Conservation (phyloP, 2,113 vertebrate species). For the Amphilophus citrinellus region DNA sequence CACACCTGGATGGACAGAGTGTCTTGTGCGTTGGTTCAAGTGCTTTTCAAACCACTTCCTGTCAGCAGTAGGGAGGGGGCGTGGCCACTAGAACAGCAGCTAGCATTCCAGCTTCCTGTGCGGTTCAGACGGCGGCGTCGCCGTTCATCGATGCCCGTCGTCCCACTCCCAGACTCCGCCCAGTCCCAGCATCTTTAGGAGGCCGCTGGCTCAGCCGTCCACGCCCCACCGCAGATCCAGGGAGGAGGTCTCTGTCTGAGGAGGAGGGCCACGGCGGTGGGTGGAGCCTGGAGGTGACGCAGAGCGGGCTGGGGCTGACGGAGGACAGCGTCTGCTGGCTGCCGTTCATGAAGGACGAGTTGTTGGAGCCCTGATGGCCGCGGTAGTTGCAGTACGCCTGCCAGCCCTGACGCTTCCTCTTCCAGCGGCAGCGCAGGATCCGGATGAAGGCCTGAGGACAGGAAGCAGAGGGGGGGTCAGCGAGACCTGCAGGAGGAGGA, state of each 20-base stretch:
- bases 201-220: not conserved
- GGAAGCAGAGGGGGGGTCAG: not conserved
- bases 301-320: constrained; percentile 43
- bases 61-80: not conserved
- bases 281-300: constrained; percentile 30
- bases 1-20: not conserved
- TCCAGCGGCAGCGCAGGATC: constrained; percentile 70
- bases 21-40: not conserved
- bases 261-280: constrained; percentile 9
- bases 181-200: not conserved
- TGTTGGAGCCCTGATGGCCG: constrained; percentile 53
- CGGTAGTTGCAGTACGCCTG: constrained; percentile 65
- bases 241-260: constrained; percentile 6
- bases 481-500: not conserved
- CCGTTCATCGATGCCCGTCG: fast-evolving
- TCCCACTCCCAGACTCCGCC: not conserved
- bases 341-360: constrained; percentile 57
- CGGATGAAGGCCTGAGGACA: constrained; percentile 65
- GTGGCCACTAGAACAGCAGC: not conserved
- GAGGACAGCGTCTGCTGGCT: constrained; percentile 70
- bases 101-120: not conserved
- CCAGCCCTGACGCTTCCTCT: constrained; percentile 55
- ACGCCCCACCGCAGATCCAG: not conserved
- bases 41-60: constrained; percentile 5
- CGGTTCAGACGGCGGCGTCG: not conserved